Evolutionary conservation across 2,888 invertebrate genomes (phyloP).

Genomic region (Eudemis profundana): DNA sequence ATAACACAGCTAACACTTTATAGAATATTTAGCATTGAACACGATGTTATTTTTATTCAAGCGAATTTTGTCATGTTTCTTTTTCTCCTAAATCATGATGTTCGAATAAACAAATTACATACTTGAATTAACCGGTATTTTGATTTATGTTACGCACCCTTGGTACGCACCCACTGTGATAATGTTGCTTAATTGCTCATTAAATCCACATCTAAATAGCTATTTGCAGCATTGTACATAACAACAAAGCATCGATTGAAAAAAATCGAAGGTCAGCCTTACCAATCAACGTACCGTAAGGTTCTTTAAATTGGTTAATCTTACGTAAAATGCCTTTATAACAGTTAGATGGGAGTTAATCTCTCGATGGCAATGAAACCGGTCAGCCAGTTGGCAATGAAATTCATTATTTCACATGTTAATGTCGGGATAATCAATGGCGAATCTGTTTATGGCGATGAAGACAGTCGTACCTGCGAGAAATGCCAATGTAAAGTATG

Average conservation of each 20-base stretch:
- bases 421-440: conserved; percentile 60
- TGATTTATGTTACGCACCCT: conserved; percentile 43
- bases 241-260: conserved; percentile 16
- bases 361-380: conserved; percentile 56
- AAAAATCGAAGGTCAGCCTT: conserved; percentile 33
- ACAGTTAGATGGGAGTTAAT: conserved; percentile 44
- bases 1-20: conserved; percentile 43
- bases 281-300: conserved; percentile 27
- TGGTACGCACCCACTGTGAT: not conserved
- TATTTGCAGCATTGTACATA: conserved; percentile 12
- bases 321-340: conserved; percentile 38
- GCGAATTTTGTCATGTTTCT: conserved; percentile 78
- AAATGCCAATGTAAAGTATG: conserved; percentile 79
- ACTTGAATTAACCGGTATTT: conserved; percentile 59
- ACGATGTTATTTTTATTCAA: conserved; percentile 71
- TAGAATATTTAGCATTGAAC: conserved; percentile 58
- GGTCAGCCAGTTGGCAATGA: conserved; percentile 48
- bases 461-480: conserved; percentile 65
- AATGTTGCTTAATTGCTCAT: conserved; percentile 21
- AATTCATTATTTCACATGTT: conserved; percentile 50
- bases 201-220: conserved; percentile 12
- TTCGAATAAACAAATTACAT: conserved; percentile 78
- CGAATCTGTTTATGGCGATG: conserved; percentile 72
- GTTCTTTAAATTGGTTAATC: conserved; percentile 35
- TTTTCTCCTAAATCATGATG: conserved; percentile 79